These are phyloP conservation scores for Pogoniulus pusillus DNA, from an alignment of 2,797 vertebrate species.

Conservation along the genomic window DNA sequence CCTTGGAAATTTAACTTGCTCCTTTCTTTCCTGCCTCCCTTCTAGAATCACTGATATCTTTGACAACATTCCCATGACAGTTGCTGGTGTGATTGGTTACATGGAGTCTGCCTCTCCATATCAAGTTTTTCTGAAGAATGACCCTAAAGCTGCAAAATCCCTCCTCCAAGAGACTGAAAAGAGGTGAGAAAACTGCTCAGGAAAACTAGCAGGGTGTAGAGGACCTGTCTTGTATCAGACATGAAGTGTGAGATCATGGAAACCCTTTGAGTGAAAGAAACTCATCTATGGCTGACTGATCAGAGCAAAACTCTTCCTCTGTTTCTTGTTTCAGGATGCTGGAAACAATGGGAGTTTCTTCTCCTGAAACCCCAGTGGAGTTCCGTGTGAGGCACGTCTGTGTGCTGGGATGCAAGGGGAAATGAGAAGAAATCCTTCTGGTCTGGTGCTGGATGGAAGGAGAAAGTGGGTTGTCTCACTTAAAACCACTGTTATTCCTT, in stretches of 20 bases:
- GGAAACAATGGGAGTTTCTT: slow-evolving; percentile 39
- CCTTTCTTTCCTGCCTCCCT: background rate
- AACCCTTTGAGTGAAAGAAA: background rate
- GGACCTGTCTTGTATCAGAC: fast-evolving
- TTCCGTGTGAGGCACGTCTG: slow-evolving; percentile 45
- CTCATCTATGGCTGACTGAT: background rate
- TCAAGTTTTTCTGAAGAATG: slow-evolving; percentile 59
- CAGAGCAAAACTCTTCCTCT: background rate
- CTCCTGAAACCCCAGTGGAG: slow-evolving; percentile 39
- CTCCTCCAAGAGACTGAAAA: slow-evolving; percentile 62
- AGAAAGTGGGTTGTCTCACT: background rate
- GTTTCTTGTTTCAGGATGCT: slow-evolving; percentile 51
- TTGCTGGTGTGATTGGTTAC: slow-evolving; percentile 71
- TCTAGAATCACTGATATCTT: slow-evolving; percentile 67
- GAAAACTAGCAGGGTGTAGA: background rate
- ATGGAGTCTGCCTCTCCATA: slow-evolving; percentile 72
- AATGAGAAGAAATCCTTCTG: background rate
- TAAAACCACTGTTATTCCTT: background rate
- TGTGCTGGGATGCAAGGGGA: slow-evolving; percentile 18
- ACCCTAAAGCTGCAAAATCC: slow-evolving; percentile 65
- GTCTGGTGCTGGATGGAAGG: background rate
- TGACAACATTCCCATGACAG: slow-evolving; percentile 22
- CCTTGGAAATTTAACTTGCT: background rate
- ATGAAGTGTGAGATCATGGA: background rate
- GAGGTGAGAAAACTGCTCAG: background rate